Percentiles rank a stretch among this genome's conserved stretches.
Evolutionary conservation across 2,797 vertebrate species (phyloP).

Genomic region (Danio tinwini): DNA sequence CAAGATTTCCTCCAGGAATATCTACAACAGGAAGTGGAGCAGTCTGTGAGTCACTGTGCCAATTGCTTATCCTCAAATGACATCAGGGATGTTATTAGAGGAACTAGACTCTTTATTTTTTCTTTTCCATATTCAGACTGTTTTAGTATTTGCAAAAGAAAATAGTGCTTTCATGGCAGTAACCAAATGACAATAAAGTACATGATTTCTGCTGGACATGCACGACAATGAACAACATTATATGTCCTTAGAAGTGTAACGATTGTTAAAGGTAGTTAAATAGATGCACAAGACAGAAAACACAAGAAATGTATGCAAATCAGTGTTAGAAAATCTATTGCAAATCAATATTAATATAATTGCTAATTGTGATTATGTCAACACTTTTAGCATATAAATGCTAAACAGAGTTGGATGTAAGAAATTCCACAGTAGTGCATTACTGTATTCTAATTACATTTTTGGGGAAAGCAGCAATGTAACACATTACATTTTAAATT

Average conservation of each 20-base stretch:
- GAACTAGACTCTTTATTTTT: constrained; percentile 43
- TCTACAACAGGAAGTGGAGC: constrained; percentile 6
- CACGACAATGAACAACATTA: not conserved
- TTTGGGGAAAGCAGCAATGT: no score
- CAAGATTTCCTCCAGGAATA: constrained; percentile 34
- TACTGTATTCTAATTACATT: no score
- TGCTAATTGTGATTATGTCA: not conserved
- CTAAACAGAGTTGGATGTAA: not conserved
- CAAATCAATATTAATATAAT: not conserved
- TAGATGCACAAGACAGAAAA: not conserved
- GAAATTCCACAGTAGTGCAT: no score
- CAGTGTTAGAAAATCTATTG: not conserved
- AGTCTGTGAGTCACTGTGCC: constrained; percentile 18
- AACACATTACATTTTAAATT: no score
- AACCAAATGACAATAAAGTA: not conserved
- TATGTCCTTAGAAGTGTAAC: not conserved
- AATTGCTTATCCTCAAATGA: constrained; percentile 14
- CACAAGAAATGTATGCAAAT: not conserved
- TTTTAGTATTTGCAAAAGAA: constrained; percentile 9
- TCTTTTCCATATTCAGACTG: constrained; percentile 36
- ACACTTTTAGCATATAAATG: not conserved
- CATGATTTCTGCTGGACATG: not conserved
- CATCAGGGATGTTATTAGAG: constrained; percentile 22
- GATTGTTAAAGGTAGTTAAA: no score
- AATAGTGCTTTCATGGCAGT: not conserved